phyloP scores from a whole-genome alignment of 2,113 vertebrate species.

The Typhlomys cinereus region DNA sequence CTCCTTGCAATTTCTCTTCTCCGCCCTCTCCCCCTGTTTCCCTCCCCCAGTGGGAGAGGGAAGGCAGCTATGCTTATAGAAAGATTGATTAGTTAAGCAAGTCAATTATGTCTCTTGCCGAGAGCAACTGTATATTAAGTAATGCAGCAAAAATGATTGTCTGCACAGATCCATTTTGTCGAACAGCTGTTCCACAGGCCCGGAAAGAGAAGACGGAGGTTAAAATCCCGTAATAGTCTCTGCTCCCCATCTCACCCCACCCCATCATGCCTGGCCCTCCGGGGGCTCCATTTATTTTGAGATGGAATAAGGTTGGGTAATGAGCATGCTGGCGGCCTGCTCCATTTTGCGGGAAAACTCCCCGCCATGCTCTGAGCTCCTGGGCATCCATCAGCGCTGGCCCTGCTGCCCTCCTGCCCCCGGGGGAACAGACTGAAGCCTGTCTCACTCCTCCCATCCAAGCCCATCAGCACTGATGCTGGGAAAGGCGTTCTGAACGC shows the following conservation, averaged over 20 bases:
- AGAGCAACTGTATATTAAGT: constrained; percentile 87
- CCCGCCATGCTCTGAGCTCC: neutral
- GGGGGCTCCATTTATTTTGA: constrained; percentile 81
- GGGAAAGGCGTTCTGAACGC: neutral
- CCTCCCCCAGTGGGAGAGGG: constrained; percentile 74
- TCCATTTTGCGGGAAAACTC: constrained; percentile 67
- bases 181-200: constrained; percentile 83
- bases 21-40: constrained; percentile 29
- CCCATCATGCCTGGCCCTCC: constrained; percentile 71
- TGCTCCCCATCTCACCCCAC: constrained; percentile 75
- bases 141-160: constrained; percentile 85
- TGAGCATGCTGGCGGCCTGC: constrained; percentile 68
- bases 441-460: neutral
- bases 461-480: neutral
- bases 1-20: constrained; percentile 29
- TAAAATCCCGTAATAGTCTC: constrained; percentile 80
- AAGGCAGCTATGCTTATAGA: constrained; percentile 84
- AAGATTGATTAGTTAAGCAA: constrained; percentile 89
- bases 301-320: constrained; percentile 78
- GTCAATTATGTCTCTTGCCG: constrained; percentile 88
- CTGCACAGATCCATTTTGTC: constrained; percentile 86
- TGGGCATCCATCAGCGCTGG: neutral
- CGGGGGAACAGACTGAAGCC: neutral
- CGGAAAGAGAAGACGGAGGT: constrained; percentile 80
- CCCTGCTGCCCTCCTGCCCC: constrained; percentile 44